Evolutionary conservation across 2,113 vertebrate species (phyloP).

Genomic region (Ochotona princeps): DNA sequence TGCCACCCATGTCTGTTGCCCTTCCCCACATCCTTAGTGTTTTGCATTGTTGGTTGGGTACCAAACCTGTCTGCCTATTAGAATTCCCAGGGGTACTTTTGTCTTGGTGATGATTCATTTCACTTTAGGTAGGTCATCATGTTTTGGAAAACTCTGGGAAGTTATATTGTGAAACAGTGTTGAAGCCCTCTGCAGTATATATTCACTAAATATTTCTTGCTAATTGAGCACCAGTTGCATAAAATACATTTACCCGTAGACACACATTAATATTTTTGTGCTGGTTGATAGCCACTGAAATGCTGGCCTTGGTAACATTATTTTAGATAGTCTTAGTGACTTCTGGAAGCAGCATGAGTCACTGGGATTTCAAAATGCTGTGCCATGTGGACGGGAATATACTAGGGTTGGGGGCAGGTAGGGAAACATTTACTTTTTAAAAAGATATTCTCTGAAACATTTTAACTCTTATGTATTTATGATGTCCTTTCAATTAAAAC

Average conservation of each 20-base stretch:
- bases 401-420: not conserved
- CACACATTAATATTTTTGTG: not conserved
- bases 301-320: slow-evolving; percentile 47
- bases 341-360: slow-evolving; percentile 26
- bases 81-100: not conserved
- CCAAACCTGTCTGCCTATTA: no score
- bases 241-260: not conserved
- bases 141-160: not conserved
- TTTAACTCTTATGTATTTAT: not conserved
- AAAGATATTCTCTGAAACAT: slow-evolving; percentile 10
- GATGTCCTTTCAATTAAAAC: slow-evolving; percentile 5
- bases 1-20: not conserved
- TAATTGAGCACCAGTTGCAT: not conserved
- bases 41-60: not conserved
- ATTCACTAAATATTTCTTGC: not conserved
- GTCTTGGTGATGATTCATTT: not conserved
- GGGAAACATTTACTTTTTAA: slow-evolving; percentile 18
- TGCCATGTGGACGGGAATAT: slow-evolving; percentile 55
- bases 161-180: not conserved
- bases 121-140: not conserved
- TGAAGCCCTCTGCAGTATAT: not conserved
- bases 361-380: slow-evolving; percentile 48
- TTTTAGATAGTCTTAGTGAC: slow-evolving; percentile 65
- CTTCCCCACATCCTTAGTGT: not conserved
- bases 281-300: slow-evolving; percentile 12